phyloP scores from a whole-genome alignment of 2,888 invertebrate species.

The Caenorhabditis uteleia region DNA sequence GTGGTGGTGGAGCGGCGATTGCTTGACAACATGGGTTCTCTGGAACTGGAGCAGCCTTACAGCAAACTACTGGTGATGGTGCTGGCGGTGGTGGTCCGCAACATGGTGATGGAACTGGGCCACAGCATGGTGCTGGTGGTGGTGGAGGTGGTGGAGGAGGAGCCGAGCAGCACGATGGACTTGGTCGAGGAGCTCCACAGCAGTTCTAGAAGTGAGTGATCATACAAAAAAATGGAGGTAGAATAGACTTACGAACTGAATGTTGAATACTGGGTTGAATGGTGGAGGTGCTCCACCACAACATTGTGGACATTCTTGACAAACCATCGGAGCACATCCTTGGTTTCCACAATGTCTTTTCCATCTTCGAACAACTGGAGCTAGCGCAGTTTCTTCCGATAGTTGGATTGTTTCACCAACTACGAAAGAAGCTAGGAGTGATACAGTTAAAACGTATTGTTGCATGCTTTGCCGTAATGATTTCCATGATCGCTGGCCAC shows the following conservation, averaged over 20 bases:
- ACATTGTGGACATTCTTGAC: constrained; percentile 40
- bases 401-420: background rate
- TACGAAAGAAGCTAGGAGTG: background rate
- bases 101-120: constrained; percentile 18
- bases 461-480: background rate
- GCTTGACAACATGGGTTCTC: constrained; percentile 53
- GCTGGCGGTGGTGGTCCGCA: constrained; percentile 19
- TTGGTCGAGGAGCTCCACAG: constrained; percentile 42
- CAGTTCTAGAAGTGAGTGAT: constrained; percentile 24
- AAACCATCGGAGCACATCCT: constrained; percentile 29
- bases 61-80: constrained; percentile 40
- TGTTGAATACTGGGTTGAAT: constrained; percentile 23
- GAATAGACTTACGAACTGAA: constrained; percentile 22
- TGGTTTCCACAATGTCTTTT: constrained; percentile 34
- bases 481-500: background rate
- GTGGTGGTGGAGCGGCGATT: constrained; percentile 21
- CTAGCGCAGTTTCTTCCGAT: constrained; percentile 6
- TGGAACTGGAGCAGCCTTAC: constrained; percentile 47
- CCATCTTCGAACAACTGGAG: constrained; percentile 21
- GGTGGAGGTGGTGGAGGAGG: constrained; percentile 23
- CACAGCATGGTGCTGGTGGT: constrained; percentile 19
- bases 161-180: constrained; percentile 36
- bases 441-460: background rate
- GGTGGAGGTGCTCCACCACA: constrained; percentile 11
- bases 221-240: background rate